Base-by-base conservation (phyloP, 1,140 invertebrate species). In the Drosophila carrolli region DNA sequence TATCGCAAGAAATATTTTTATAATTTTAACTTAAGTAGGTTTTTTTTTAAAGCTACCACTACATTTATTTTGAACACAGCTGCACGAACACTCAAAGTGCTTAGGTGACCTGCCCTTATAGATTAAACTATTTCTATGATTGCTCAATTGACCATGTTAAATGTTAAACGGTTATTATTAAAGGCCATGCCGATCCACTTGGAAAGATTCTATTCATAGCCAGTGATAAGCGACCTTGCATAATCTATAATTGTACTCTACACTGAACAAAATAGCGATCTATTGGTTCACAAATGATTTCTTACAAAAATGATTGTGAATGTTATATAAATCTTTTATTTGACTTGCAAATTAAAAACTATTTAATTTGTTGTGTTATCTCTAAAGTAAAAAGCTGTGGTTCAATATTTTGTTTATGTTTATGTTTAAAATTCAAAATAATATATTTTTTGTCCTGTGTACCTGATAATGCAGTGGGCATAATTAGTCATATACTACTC, bases 181-280 rank as follows among this genome's bases (percentile, higher is more conserved):
- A 77, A 73, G 56, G 63, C 38, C 16, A 29, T 23, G 67, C 60
- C 53, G 47, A 41, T 76, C 40, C 29, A 56, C 29, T 46, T 43
- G 46, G 29, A 67, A 51, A 67, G n/a, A 5, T 11, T 67, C 37
- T 72, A 71, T 72, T 50, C 35, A 58, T 62, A 70, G 63, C 37
- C 61, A n/a, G 37, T 73, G 81, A 85, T 85, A 81, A 81, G 76
- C 81, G 77, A 72, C 77, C 76, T 84, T 83, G 72, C 46, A 59
- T 72, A 79, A 79, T 61, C 53, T 79, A 54, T 55, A 32, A 41
- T 23, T 40, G 44, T 40, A 32, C 11, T 16, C 13, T 23, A 66
- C 60, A 54, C 38, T 4, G 13, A 2, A 35, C 32, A 62, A 63
- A 63, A 27, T 6, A n/a, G 1, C 43, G 19, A 10, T 13, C 4